Evolutionary conservation across 2,797 vertebrate genomes (phyloP), one percentile per base, ranked within the genome.

Genomic region (Cryptoblepharus egeriae): DNA sequence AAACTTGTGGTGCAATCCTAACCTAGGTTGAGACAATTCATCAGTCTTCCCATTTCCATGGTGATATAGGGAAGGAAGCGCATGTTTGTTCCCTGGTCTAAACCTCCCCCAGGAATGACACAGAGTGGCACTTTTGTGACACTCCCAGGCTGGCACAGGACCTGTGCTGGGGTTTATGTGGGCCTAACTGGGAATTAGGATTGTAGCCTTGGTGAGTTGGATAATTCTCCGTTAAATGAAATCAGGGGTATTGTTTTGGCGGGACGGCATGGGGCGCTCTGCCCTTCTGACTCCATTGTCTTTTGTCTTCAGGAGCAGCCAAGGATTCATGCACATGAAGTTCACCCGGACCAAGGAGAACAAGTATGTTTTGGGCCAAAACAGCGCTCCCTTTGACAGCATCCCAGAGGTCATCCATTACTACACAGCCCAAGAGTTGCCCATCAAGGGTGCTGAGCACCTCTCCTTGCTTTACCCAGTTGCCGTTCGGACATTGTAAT

Each of bases 241-340:
- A 68, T 39, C 35, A 20, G 6, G 10, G 65, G 7, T 39, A 13
- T 37, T 68, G 9, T 69, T 42, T 24, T 28, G 37, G 37, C 7
- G 1, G 10, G 15, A 57, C 15, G 6, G 22, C 57, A 24, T 58
- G 55, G 7, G 3, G 39, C 55, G 32, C 35, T 28, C 39, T 55
- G 10, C 35, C 10, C 30, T 1, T 63, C 55, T 22, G 8, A 18
- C n/a, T 12, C 55, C 63, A 1, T 22, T 16, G 12, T 39, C 22
- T 13, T 20, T 58, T 52, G 49, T 61, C 1, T 55, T 8, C 95
- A 99, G 98, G 95, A 98, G 98, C 96, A 98, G 97, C 92, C 97
- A 98, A 39, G 97, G 98, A 32, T 98, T 98, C 86, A 97, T 98
- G 96, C 98, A 99, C 85, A 97, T 99, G 96, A 98, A 98, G 95